Evolutionary conservation across 1,140 invertebrate species (phyloP), one percentile per base, ranked within the genome.

Genomic region (Pseudobourletiella spinata): DNA sequence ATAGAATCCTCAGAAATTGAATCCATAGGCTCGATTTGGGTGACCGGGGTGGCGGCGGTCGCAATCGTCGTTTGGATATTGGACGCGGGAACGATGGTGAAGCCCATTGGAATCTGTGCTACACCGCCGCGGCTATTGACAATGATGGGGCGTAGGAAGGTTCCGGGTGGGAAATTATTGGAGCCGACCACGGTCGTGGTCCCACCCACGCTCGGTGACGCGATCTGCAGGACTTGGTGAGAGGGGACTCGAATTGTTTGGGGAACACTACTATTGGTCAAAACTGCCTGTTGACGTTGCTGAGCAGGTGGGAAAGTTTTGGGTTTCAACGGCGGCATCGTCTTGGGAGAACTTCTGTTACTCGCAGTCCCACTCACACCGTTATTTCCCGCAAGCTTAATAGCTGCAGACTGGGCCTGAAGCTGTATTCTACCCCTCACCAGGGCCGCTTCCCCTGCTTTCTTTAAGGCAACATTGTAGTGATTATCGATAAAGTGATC

Each of bases 401-500:
- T n/a, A 25, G 51, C 22, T 8, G 46, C 46, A 20, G 46, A 6
- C 22, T 6, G 6, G 22, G 8, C 22, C 24, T 48, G 46, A 15
- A 48, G 6, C 8, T 48, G 6, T 15, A 18, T 48, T 30, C 28
- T 25, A 16, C 50, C 50, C 6, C 50, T 24, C 11, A 54, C 15
- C 4, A 32, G 18, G 8, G 28, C 44, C 1, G 26, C 44, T 59
- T 59, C 28, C 1, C 35, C 35, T 18, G 52, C 43, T 14, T 16
- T 28, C 44, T 62, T 44, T 25, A 61, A 32, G 15, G 55, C 61
- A 18, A 59, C 2, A 28, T 57, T 54, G 22, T 57, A 61, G 30
- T 65, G 64, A 18, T 46, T 18, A 22, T 55, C 50, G 14, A 61
- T 44, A 14, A 65, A 52, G 24, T 65, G 64, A 20, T 61, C 59